phyloP scores from a whole-genome alignment of 2,888 invertebrate species.

The Drosophila macrospina region DNA sequence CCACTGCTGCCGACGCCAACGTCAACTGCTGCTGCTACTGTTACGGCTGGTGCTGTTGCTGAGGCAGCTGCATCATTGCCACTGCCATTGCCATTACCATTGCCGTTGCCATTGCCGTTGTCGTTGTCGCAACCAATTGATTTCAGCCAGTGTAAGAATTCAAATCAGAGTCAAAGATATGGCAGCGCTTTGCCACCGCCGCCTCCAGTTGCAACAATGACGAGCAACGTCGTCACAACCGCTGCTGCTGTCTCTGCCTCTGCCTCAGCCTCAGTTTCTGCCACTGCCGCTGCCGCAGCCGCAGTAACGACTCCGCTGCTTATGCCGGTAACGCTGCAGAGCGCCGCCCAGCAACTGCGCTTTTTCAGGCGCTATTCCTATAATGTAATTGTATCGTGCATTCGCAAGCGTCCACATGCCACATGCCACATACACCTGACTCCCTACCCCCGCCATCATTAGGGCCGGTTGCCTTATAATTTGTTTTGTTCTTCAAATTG shows the following conservation, averaged over 20 bases:
- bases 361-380: slow-evolving; percentile 84
- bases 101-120: slow-evolving; percentile 1
- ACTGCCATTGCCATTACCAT: slow-evolving; percentile 46
- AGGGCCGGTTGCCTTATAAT: background rate
- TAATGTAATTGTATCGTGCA: slow-evolving; percentile 85
- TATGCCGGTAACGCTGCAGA: slow-evolving; percentile 78
- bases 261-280: slow-evolving; percentile 10
- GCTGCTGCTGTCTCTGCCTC: background rate
- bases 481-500: too few relatives aligned
- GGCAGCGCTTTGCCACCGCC: slow-evolving; percentile 35
- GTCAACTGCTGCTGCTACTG: slow-evolving; percentile 8
- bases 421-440: slow-evolving; percentile 25
- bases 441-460: background rate
- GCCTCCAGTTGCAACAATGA: slow-evolving; percentile 35
- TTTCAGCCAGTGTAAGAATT: slow-evolving; percentile 55
- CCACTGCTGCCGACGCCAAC: slow-evolving; percentile 25
- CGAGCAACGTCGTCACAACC: slow-evolving; percentile 6
- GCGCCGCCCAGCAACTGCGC: slow-evolving; percentile 83
- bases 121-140: slow-evolving; percentile 61
- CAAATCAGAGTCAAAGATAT: slow-evolving; percentile 30
- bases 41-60: slow-evolving; percentile 7
- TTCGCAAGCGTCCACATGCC: slow-evolving; percentile 59
- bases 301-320: slow-evolving; percentile 64
- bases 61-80: slow-evolving; percentile 8
- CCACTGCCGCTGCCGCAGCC: slow-evolving; percentile 4